Percentiles rank a stretch among this genome's conserved stretches.
Conservation (phyloP, 1,140 invertebrate genomes). For the Lasioglossum baleicum region DNA sequence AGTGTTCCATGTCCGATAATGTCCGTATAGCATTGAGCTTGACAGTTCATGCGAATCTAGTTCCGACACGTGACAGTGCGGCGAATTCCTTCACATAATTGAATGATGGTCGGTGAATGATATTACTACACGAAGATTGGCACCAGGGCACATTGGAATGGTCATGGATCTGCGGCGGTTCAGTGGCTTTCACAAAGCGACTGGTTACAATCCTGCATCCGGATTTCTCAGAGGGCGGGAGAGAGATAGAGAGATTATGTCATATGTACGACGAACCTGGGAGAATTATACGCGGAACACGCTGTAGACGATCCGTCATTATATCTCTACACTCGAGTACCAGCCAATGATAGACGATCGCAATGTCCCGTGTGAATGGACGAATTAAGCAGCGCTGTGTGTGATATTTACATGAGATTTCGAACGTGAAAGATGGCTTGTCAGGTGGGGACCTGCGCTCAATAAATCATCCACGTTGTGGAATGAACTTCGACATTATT, state of each 20-base stretch:
- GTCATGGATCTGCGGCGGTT: slow-evolving; percentile 33
- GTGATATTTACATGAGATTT: slow-evolving; percentile 35
- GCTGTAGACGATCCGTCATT: slow-evolving; percentile 54
- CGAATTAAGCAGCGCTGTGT: slow-evolving; percentile 47
- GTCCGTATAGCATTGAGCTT: slow-evolving; percentile 66
- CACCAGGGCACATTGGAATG: slow-evolving; percentile 61
- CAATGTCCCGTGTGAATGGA: slow-evolving; percentile 46
- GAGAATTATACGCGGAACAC: slow-evolving; percentile 54
- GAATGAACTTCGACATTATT: background rate
- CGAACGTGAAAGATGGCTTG: slow-evolving; percentile 6
- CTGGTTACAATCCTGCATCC: slow-evolving; percentile 53
- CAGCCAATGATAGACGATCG: slow-evolving; percentile 42
- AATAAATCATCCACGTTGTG: slow-evolving; percentile 7
- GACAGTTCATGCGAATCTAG: slow-evolving; percentile 61
- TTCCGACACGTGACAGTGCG: slow-evolving; percentile 47
- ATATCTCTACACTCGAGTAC: slow-evolving; percentile 48
- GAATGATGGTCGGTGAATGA: slow-evolving; percentile 71
- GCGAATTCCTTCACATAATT: slow-evolving; percentile 64
- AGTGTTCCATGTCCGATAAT: slow-evolving; percentile 61
- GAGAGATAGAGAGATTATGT: slow-evolving; percentile 20
- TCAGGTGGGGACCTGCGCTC: background rate
- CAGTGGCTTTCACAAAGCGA: slow-evolving; percentile 52
- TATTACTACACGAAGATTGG: slow-evolving; percentile 71
- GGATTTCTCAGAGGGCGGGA: slow-evolving; percentile 39
- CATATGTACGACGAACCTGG: slow-evolving; percentile 37